Evolutionary conservation across 2,113 vertebrate genomes (phyloP), one percentile per base, ranked within the genome.

Genomic region (Megaceryle maxima): DNA sequence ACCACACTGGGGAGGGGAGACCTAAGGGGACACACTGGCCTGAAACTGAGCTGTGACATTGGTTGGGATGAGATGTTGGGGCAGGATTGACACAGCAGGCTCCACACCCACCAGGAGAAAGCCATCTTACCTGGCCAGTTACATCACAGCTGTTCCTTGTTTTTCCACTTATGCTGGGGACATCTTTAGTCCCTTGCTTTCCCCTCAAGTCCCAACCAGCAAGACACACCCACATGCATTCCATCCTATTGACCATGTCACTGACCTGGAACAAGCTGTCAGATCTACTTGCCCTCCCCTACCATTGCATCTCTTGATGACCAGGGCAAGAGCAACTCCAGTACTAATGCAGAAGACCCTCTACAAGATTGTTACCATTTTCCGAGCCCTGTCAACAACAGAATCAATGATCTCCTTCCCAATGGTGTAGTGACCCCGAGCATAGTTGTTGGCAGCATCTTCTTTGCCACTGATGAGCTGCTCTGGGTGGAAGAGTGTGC

Each of bases 401-500:
- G 39, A 18, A 24, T 97, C 96, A 9, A 96, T 95, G 25, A 94
- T 92, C 55, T 96, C 92, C 78, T 97, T 97, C 43, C 97, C 97
- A 46, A 93, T 51, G 72, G 95, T 97, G 57, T 97, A 97, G 77
- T 95, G 96, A 35, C 96, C 96, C 3, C 74, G 90, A 18, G 96
- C 97, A 14, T 97, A 97, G 29, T 96, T 97, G 72, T 97, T 97
- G 50, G 97, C 97, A 11, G 97, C 96, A 37, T 97, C 97, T 80
- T 97, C 97, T 46, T 97, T 96, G 41, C 97, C 96, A 17, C 64
- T 94, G 74, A 98, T 95, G 9, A 98, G 95, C 70, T 97, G 97
- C 31, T 97, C 97, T 0, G 89, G 93, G 70, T 98, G 98, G 80
- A 98, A 98, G 15, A 98, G 97, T 1, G 93, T 95, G 21, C 96